phyloP scores from a whole-genome alignment of 1,140 invertebrate genomes.

The Brachionus calyciflorus region DNA sequence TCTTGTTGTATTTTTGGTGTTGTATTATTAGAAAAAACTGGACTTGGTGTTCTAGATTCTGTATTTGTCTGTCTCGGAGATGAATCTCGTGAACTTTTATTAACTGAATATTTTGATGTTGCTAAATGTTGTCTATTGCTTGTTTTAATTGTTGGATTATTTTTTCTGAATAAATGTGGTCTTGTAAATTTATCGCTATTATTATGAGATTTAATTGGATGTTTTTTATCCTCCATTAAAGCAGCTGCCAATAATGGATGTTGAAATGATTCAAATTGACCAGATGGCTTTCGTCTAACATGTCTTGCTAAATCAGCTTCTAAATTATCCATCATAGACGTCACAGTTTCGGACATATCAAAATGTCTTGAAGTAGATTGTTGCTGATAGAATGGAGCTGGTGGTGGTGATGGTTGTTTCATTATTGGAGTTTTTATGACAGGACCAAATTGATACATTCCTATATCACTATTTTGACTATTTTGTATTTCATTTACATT shows the following conservation, averaged over 20 bases:
- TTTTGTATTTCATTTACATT: too few relatives aligned
- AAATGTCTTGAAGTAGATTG: background rate
- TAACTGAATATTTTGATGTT: too few relatives aligned
- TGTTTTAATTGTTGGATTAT: too few relatives aligned
- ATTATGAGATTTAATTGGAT: background rate
- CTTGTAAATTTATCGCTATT: too few relatives aligned
- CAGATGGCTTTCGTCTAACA: constrained; percentile 16
- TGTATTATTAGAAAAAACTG: background rate
- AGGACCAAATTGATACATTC: background rate
- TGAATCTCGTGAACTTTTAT: too few relatives aligned
- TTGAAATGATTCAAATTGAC: constrained; percentile 34
- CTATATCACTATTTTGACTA: background rate
- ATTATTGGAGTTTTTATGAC: background rate
- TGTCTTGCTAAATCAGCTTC: constrained; percentile 35
- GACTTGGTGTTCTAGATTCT: constrained; percentile 19
- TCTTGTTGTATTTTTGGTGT: background rate
- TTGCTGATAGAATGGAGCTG: background rate
- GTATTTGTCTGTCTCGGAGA: background rate
- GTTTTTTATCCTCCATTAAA: constrained; percentile 42
- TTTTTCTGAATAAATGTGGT: background rate
- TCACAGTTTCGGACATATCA: constrained; percentile 20
- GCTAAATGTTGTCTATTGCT: too few relatives aligned
- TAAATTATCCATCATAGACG: constrained; percentile 10
- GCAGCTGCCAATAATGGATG: constrained; percentile 37
- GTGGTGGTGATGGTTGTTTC: background rate